Evolutionary conservation across 2,113 vertebrate genomes (phyloP), one percentile per base, ranked within the genome.

Genomic region (Antennarius striatus): DNA sequence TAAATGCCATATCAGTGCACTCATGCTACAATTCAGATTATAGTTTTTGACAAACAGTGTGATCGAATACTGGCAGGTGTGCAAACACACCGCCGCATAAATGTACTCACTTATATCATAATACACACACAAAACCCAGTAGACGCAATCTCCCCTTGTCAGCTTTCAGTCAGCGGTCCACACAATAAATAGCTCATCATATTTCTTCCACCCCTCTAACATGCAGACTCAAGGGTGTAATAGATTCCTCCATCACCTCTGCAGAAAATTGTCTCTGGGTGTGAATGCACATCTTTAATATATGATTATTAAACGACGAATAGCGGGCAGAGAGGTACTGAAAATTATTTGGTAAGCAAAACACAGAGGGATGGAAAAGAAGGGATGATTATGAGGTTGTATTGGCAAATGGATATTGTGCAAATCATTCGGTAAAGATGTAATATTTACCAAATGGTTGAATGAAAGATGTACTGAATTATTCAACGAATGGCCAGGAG

Each of bases 291-390:
- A 85, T 55, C 67, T 74, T 75, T 80, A 80, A 81, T 77, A 74
- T 74, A 82, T 79, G 68, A 86, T 82, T 84, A 86, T 86, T 76
- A 75, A 85, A 82, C 66, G 69, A 75, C 75, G 69, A 80, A 82
- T 46, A 72, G 65, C 3, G 40, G 58, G 59, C 71, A 10, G 47
- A 58, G 64, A 71, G 51, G 55, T 53, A 45, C 62, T 57, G 61
- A 43, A 61, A 68, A 81, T 81, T 9, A 76, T 80, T 74, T 66
- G 45, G 47, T 59, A 39, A 46, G 56, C 39, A 51, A 49, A 62
- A 10, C 7, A 61, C 36, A 59, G 62, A 56, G 7, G 36, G 4
- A 17, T 14, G 3, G 59, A 51, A 49, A 68, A 51, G 55, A 72
- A 32, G 36, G 62, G 75, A 76, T 86, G 75, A 83, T 88, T 77